Percentiles rank a stretch among this genome's conserved stretches.
These are phyloP conservation scores for Naso thynnoides DNA, from an alignment of 2,797 vertebrate genomes.

Conservation along the genomic window DNA sequence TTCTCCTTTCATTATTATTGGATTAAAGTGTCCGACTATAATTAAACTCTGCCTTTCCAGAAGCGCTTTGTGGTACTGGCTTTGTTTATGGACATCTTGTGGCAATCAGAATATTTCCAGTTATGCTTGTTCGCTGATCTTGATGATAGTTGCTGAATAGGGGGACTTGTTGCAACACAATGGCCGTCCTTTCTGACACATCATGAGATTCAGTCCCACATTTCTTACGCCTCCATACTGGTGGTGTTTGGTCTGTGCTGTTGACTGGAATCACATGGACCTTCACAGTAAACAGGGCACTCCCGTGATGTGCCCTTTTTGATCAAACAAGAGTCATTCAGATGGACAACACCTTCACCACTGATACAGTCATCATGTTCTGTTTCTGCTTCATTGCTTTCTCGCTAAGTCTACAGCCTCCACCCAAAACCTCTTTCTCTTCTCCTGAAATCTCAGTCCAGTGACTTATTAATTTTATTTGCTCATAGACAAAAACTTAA, in stretches of 20 bases:
- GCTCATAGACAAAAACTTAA: slow-evolving; percentile 26
- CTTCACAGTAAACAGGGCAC: background rate
- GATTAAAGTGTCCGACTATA: slow-evolving; percentile 8
- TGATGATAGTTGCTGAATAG: slow-evolving; percentile 51
- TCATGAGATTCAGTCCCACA: slow-evolving; percentile 53
- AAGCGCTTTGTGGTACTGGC: slow-evolving; percentile 16
- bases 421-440: background rate
- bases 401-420: slow-evolving; percentile 13
- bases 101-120: slow-evolving; percentile 37
- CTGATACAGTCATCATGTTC: background rate
- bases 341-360: slow-evolving; percentile 18
- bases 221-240: slow-evolving; percentile 26
- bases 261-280: slow-evolving; percentile 33
- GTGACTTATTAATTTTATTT: slow-evolving; percentile 26
- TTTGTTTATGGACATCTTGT: slow-evolving; percentile 34
- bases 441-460: slow-evolving; percentile 4
- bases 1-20: background rate
- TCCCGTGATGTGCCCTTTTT: slow-evolving; percentile 13
- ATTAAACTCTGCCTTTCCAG: background rate
- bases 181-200: slow-evolving; percentile 44
- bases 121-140: slow-evolving; percentile 41
- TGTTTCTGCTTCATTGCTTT: slow-evolving; percentile 3
- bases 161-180: slow-evolving; percentile 50
- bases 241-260: background rate
- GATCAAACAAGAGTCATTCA: slow-evolving; percentile 26